Percentiles rank a stretch among this genome's conserved stretches.
phyloP scores from a whole-genome alignment of 2,888 invertebrate genomes.

The Stenchaetothrips biformis region DNA sequence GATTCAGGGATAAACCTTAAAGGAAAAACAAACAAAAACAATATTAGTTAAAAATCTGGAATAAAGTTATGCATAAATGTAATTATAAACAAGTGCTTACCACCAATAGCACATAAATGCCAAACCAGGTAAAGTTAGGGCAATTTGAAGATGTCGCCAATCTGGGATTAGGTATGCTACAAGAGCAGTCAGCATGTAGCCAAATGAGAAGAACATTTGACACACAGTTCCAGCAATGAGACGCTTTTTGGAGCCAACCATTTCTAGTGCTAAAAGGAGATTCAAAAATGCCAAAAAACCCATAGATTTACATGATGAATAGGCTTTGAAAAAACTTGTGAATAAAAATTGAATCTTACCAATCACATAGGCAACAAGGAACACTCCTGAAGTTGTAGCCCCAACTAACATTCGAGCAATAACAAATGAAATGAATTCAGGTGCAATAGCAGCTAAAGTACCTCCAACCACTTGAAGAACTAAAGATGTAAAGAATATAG shows the following conservation, averaged over 20 bases:
- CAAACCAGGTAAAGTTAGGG: slow-evolving; percentile 62
- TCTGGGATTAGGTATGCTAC: slow-evolving; percentile 63
- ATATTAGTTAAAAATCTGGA: neutral
- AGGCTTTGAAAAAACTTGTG: neutral
- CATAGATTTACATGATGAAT: neutral
- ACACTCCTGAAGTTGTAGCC: slow-evolving; percentile 69
- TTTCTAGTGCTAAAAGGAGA: slow-evolving; percentile 54
- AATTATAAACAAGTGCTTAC: slow-evolving; percentile 43
- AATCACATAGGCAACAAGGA: slow-evolving; percentile 72
- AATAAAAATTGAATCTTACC: slow-evolving; percentile 48
- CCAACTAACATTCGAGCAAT: slow-evolving; percentile 63
- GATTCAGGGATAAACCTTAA: slow-evolving; percentile 66
- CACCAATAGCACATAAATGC: slow-evolving; percentile 66
- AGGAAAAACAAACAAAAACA: slow-evolving; percentile 14
- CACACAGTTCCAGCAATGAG: slow-evolving; percentile 65
- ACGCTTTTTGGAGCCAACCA: slow-evolving; percentile 66
- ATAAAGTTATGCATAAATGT: neutral
- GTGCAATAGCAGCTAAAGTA: slow-evolving; percentile 59
- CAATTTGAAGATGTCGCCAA: slow-evolving; percentile 66
- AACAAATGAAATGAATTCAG: slow-evolving; percentile 63
- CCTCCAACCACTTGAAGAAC: slow-evolving; percentile 66
- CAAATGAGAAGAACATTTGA: slow-evolving; percentile 69
- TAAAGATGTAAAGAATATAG: slow-evolving; percentile 66
- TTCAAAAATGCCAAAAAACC: neutral
- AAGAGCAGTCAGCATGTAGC: slow-evolving; percentile 62